Evolutionary conservation across 2,888 invertebrate genomes (phyloP).

Genomic region (Drosophila ochracea): DNA sequence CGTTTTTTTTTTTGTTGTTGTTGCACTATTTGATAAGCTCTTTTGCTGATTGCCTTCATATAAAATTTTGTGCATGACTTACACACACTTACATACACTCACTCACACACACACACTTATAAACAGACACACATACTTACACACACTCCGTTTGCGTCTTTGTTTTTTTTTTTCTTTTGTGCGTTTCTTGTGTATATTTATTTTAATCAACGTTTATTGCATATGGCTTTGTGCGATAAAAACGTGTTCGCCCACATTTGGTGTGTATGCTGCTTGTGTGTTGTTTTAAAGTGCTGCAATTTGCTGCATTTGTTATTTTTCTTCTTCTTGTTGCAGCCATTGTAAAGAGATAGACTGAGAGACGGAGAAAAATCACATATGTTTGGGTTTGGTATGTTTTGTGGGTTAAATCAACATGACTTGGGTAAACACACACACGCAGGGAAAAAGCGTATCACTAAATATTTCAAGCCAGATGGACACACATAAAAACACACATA

Average conservation of each 20-base stretch:
- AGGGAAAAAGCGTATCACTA: constrained; percentile 32
- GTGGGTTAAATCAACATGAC: constrained; percentile 72
- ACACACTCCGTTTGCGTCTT: constrained; percentile 22
- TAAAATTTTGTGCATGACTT: constrained; percentile 38
- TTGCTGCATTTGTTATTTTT: constrained; percentile 53
- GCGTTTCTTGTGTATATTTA: constrained; percentile 59
- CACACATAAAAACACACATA: constrained; percentile 3
- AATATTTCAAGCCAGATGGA: constrained; percentile 26
- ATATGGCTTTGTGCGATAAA: constrained; percentile 77
- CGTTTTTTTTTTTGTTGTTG: constrained; percentile 25
- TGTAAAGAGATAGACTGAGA: constrained; percentile 2
- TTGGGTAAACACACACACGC: constrained; percentile 64
- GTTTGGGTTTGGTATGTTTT: constrained; percentile 63
- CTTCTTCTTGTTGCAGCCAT: constrained; percentile 11
- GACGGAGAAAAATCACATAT: constrained; percentile 53
- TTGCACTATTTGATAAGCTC: constrained; percentile 55
- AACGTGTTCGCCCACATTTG: constrained; percentile 82
- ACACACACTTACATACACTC: constrained; percentile 6
- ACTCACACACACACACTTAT: constrained; percentile 11
- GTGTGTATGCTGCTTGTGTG: constrained; percentile 37
- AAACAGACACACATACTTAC: background rate
- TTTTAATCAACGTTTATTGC: constrained; percentile 79
- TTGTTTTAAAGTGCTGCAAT: constrained; percentile 58
- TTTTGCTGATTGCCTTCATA: constrained; percentile 55
- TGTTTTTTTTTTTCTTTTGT: constrained; percentile 42